A percentile compares a stretch with the other conserved stretches of the same genome.
phyloP scores from a whole-genome alignment of 2,888 invertebrate genomes.

The Chrysomela aeneicollis region DNA sequence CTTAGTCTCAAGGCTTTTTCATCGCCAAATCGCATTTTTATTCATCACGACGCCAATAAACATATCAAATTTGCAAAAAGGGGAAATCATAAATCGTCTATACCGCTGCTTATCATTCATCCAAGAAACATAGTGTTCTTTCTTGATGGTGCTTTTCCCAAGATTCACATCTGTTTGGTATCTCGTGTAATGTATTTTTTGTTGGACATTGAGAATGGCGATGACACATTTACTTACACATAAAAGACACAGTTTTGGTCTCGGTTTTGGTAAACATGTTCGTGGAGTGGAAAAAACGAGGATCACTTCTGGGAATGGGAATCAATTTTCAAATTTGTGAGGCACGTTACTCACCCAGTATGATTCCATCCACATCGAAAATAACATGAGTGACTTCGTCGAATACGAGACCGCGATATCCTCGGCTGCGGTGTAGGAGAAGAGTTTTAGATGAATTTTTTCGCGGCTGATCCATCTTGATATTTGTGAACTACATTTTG shows the following conservation, averaged over 20 bases:
- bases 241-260: no score
- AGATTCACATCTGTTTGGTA: conserved; percentile 17
- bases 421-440: not conserved
- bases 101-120: no score
- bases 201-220: not conserved
- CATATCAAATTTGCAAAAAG: no score
- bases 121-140: no score
- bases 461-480: no score
- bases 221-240: not conserved
- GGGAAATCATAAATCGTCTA: no score
- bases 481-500: no score
- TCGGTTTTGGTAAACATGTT: conserved; percentile 6
- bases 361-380: conserved; percentile 1
- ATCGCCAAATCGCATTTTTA: no score
- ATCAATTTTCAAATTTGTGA: not conserved
- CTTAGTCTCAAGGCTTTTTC: no score
- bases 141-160: no score
- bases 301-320: not conserved
- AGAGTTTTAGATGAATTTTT: no score
- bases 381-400: conserved; percentile 3
- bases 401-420: not conserved
- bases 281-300: not conserved
- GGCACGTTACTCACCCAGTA: not conserved
- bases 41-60: no score
- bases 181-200: conserved; percentile 12